Evolutionary conservation across 2,797 vertebrate genomes (phyloP).

Genomic region (Lateolabrax maculatus): DNA sequence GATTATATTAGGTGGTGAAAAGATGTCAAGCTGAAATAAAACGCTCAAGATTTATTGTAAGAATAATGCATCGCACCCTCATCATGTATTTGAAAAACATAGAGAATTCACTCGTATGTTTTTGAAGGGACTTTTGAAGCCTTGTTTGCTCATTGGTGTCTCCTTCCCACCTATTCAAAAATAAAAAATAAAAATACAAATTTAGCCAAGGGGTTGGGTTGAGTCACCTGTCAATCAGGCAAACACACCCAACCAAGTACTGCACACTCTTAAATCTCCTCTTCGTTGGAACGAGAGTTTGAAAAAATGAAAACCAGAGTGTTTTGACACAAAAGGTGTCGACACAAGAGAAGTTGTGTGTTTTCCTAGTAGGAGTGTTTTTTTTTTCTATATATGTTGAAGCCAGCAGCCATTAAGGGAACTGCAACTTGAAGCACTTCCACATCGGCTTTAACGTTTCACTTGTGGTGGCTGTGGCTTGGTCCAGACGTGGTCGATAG

Average conservation of each 20-base stretch:
- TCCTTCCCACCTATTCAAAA: neutral
- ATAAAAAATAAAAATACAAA: neutral
- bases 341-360: neutral
- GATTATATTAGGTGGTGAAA: neutral
- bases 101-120: neutral
- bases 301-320: slow-evolving; percentile 43
- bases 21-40: neutral
- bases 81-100: neutral
- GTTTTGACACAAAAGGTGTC: slow-evolving; percentile 5
- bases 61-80: neutral
- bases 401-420: slow-evolving; percentile 25
- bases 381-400: neutral
- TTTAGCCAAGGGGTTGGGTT: neutral
- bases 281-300: slow-evolving; percentile 17
- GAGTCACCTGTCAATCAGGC: neutral
- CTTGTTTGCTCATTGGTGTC: neutral
- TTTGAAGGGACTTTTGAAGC: neutral
- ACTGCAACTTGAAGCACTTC: slow-evolving; percentile 15
- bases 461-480: slow-evolving; percentile 1
- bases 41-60: neutral
- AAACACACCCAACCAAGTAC: neutral
- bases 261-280: neutral
- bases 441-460: neutral
- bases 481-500: neutral
- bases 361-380: neutral